Base-by-base conservation (phyloP, 35 echinoderm and acorn worm species). In the Apostichopus parvimensis region DNA sequence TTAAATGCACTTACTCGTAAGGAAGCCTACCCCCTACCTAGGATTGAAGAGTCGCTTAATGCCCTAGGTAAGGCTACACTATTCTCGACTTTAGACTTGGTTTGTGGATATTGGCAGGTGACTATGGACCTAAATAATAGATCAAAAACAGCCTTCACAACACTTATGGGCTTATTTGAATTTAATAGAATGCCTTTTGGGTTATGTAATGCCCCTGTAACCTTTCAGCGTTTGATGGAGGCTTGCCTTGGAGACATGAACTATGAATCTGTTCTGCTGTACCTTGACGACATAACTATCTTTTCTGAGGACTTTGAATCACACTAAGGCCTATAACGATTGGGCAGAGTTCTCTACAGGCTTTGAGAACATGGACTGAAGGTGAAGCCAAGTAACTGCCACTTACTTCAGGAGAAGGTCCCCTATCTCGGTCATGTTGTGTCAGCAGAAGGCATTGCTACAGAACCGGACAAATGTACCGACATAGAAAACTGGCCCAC, bases 171-270 rank as follows among this genome's bases (percentile, higher is more conserved):
- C 13, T 52, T 94, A 21, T 92, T 28, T 76, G 79, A 94, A 61
- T 94, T 72, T 83, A 53, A 84, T 4, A 53, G 83, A 10, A 87
- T 96, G 88, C 95, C 89, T 2, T 96, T 96, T 83, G 95, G 95
- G 4, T 24, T 92, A 21, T 82, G 20, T 1, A 92, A 92, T 25
- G 91, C 91, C 4, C 79, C 91, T 4, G 95, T 80, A 12, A 94
- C 95, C 2, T 96, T 96, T 54, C 95, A 96, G 56, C 64, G 92
- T 7, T 82, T 94, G 6, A 96, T 96, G 95, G 88, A 96, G 58
- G 77, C 54, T 28, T 93, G 82, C 54, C 59, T 96, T n/a, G 92
- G 95, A 20, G 95, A 96, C 14, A 54, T 91, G 34, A 70, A 79
- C 77, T 96, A 34, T 7, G 75, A 91, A 59, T 45, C 73, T 11